These are phyloP conservation scores for Ciconia nigra DNA, from an alignment of 2,797 vertebrate species.

Conservation along the genomic window DNA sequence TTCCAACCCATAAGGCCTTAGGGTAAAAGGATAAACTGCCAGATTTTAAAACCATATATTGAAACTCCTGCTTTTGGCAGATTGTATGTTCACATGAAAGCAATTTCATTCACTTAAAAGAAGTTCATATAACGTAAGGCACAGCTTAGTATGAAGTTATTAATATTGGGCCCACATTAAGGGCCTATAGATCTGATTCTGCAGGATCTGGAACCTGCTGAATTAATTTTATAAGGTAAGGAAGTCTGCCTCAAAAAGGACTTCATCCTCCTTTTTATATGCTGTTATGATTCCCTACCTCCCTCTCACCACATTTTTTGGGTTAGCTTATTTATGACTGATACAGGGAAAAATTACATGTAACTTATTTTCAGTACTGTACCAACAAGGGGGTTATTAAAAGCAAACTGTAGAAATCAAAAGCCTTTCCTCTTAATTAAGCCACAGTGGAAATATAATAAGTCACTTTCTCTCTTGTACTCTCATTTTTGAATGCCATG, in stretches of 20 bases:
- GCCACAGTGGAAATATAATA: not conserved
- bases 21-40: not conserved
- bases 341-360: not conserved
- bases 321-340: not conserved
- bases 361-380: not conserved
- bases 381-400: not conserved
- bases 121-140: not conserved
- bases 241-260: not conserved
- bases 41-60: not conserved
- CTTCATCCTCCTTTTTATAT: not conserved
- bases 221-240: not conserved
- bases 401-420: not conserved
- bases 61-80: not conserved
- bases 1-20: not conserved
- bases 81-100: not conserved
- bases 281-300: not conserved
- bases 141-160: not conserved
- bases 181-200: not conserved
- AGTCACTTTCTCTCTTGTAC: not conserved
- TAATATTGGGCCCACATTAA: not conserved
- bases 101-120: not conserved
- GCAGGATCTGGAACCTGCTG: not conserved
- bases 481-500: not conserved
- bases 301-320: not conserved
- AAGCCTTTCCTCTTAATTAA: constrained; percentile 15